Evolutionary conservation across 2,797 vertebrate genomes (phyloP), one percentile per base, ranked within the genome.

Genomic region (Nyctalus aviator): DNA sequence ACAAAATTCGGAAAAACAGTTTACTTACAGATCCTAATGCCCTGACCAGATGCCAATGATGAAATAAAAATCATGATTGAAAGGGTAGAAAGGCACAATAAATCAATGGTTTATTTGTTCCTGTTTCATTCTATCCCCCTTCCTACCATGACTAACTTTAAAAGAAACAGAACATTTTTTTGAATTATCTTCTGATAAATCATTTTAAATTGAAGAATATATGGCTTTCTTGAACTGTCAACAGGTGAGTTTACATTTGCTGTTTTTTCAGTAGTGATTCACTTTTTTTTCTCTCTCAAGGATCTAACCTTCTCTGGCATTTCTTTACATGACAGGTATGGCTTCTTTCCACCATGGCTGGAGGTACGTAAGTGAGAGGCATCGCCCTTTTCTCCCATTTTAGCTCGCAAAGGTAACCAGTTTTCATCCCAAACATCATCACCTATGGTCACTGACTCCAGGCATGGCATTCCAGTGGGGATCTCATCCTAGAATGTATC

Each of bases 351-450:
- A 93, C 41, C 30, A 53, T 41, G n/a, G 32, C 59, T 83, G 73
- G 95, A 69, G 21, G 93, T 59, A 72, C 86, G 32, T 6, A 68
- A 41, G 64, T 62, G 55, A 8, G 75, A 82, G 21, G 37, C 30
- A 32, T 32, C 53, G 8, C 55, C 69, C 35, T 86, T 81, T 66
- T 93, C 62, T 62, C 93, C 91, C 64, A 91, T 59, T 53, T 85
- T 68, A 62, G 66, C 73, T 37, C 81, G 92, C n/a, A 94, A 41
- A 66, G 96, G 94, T 20, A 95, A 64, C 97, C 96, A 97, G 41
- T 89, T 96, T 82, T 98, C 97, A 96, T 98, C 97, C 98, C 98
- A 98, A 35, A 98, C 48, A 71, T 98, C 97, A 35, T 94, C 94
- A 46, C 83, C 94, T 46, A 95, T 90, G 73, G 95, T 89, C 71